Conservation (phyloP, 2,888 invertebrate genomes). For the Polyommatus iphigenia region DNA sequence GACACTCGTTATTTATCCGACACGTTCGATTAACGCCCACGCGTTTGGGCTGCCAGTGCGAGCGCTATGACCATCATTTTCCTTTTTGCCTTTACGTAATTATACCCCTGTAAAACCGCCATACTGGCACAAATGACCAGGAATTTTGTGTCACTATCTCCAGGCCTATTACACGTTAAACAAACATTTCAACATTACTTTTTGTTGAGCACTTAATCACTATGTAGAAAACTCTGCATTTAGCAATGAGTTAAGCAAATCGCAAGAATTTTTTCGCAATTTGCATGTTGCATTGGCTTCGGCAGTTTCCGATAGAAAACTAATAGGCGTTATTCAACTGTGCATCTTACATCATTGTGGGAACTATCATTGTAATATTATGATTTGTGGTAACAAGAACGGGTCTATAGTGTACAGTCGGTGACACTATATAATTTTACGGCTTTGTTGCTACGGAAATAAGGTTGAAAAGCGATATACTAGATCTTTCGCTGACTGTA, state of each 20-base stretch:
- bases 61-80: too few relatives aligned
- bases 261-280: conserved; percentile 1
- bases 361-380: conserved; percentile 47
- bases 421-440: neutral
- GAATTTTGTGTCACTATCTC: too few relatives aligned
- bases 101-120: too few relatives aligned
- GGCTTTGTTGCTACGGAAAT: neutral
- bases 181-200: neutral
- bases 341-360: conserved; percentile 62
- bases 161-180: too few relatives aligned
- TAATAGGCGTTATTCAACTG: conserved; percentile 56
- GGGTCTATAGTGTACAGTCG: conserved; percentile 10
- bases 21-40: too few relatives aligned
- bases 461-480: neutral
- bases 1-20: too few relatives aligned
- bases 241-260: neutral
- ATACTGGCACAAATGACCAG: too few relatives aligned
- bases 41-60: too few relatives aligned
- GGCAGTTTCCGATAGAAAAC: conserved; percentile 26
- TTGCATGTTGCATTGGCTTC: conserved; percentile 23
- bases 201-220: neutral
- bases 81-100: too few relatives aligned
- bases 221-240: neutral
- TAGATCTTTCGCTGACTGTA: conserved; percentile 8
- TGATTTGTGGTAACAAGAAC: conserved; percentile 54